A percentile compares a stretch with the other conserved stretches of the same genome.
phyloP scores from a whole-genome alignment of 2,888 invertebrate species.

The Pyrgus malvae region DNA sequence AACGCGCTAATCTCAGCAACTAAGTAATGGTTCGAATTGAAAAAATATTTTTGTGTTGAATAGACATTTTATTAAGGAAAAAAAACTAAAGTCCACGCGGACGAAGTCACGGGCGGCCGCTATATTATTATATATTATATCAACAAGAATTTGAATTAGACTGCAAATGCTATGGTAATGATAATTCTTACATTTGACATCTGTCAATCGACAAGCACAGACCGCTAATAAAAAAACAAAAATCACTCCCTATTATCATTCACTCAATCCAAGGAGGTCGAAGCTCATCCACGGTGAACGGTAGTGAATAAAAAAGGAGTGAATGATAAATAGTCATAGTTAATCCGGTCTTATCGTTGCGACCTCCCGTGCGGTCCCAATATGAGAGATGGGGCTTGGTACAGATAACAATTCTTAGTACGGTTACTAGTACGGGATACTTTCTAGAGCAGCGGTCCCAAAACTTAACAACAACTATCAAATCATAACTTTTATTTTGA shows the following conservation, averaged over 20 bases:
- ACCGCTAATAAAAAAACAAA: not conserved
- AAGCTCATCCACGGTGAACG: slow-evolving; percentile 49
- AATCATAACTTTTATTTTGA: too few species aligned
- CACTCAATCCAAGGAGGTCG: slow-evolving; percentile 55
- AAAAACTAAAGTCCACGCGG: too few species aligned
- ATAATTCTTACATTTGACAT: too few species aligned
- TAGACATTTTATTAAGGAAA: too few species aligned
- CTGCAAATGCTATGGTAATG: too few species aligned
- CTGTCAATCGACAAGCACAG: not conserved
- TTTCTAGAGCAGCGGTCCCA: slow-evolving; percentile 40
- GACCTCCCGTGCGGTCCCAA: slow-evolving; percentile 77
- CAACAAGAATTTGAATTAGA: too few species aligned
- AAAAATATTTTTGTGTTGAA: too few species aligned
- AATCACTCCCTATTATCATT: slow-evolving; percentile 26
- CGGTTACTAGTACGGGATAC: slow-evolving; percentile 63
- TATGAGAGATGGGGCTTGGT: slow-evolving; percentile 73
- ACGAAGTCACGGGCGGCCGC: too few species aligned
- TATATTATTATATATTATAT: too few species aligned
- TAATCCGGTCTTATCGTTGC: slow-evolving; percentile 77
- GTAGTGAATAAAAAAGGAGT: slow-evolving; percentile 72
- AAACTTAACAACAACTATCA: too few species aligned
- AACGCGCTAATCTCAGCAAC: too few species aligned
- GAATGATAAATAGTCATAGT: slow-evolving; percentile 78
- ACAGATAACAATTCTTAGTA: slow-evolving; percentile 74
- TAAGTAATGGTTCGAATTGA: too few species aligned